A percentile compares a stretch with the other conserved stretches of the same genome.
Evolutionary conservation across 2,888 invertebrate species (phyloP).

Genomic region (Folsomia candida): DNA sequence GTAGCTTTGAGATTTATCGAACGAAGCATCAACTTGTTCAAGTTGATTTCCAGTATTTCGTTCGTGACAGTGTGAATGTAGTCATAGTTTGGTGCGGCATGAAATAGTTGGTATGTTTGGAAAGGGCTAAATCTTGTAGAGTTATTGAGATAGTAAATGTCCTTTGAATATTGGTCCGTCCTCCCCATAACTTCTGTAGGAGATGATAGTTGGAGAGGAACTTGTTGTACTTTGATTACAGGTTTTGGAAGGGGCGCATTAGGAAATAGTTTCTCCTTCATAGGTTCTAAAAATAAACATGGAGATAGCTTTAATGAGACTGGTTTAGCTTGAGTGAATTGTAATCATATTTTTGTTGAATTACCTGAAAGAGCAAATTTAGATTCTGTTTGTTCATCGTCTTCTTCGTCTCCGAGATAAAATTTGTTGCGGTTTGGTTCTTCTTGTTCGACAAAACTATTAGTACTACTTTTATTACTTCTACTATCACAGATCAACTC

Average conservation of each 20-base stretch:
- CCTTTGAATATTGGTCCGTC: background rate
- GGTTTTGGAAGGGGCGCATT: background rate
- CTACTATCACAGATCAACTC: background rate
- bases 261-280: conserved; percentile 1
- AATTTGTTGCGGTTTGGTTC: background rate
- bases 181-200: too few species aligned
- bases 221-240: background rate
- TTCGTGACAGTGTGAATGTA: conserved; percentile 3
- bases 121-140: background rate
- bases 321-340: too few species aligned
- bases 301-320: too few species aligned
- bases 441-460: background rate
- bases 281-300: too few species aligned
- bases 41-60: conserved; percentile 4
- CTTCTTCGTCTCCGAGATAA: background rate
- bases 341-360: background rate
- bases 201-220: background rate
- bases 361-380: conserved; percentile 3
- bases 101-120: background rate
- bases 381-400: conserved; percentile 6
- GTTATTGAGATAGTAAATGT: background rate
- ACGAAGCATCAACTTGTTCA: background rate
- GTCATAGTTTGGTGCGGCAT: background rate
- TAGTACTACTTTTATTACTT: background rate
- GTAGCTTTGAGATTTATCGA: background rate